A percentile compares a stretch with the other conserved stretches of the same genome.
Evolutionary conservation across 2,797 vertebrate genomes (phyloP).

Genomic region (Forpus xanthops): DNA sequence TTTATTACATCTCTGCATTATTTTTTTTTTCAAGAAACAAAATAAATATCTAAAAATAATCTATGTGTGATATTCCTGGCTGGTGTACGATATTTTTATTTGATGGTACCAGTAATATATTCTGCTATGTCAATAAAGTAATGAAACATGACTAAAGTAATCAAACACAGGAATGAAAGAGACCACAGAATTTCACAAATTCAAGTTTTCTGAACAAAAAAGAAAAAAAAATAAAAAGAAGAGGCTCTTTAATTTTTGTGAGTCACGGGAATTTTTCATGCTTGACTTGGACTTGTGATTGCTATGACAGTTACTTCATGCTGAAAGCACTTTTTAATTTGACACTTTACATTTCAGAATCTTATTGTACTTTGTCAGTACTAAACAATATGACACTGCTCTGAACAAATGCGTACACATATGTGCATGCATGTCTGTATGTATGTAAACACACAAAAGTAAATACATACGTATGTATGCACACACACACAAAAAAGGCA

Average conservation of each 20-base stretch:
- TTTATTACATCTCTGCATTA: not conserved
- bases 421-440: no score
- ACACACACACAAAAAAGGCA: fast-evolving
- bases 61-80: not conserved
- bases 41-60: not conserved
- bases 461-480: not conserved
- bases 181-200: not conserved
- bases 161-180: not conserved
- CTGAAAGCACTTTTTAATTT: not conserved
- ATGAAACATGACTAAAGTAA: not conserved
- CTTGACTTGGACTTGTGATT: not conserved
- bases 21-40: not conserved
- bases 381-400: fast-evolving
- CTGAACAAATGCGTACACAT: not conserved
- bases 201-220: not conserved
- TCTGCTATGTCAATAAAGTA: slow-evolving; percentile 24
- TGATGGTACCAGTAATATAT: not conserved
- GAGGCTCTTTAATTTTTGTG: not conserved
- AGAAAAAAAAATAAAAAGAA: not conserved
- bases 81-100: not conserved
- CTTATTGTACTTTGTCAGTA: not conserved
- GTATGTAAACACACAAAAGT: not conserved
- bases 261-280: not conserved
- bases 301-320: not conserved
- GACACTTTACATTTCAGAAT: not conserved